Base-by-base conservation (phyloP, 1,140 invertebrate genomes). In the Drosophila micromelanica region DNA sequence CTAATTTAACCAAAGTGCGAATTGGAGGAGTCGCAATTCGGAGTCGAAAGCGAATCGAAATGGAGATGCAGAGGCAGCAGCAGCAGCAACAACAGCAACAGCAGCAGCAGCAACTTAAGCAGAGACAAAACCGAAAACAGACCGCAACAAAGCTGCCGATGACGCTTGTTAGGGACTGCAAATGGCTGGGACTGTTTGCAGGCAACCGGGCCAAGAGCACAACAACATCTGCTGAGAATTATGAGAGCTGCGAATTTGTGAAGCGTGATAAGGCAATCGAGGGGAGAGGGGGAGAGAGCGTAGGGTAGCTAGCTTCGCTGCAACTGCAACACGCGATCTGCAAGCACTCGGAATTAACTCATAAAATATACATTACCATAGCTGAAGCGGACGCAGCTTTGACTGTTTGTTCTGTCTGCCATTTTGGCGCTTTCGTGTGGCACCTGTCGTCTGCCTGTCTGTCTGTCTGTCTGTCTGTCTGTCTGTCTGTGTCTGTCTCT, bases 321-420 rank as follows among this genome's bases (percentile, higher is more conserved):
- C 74, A 76, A 75, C 71, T 81, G 78, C 78, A 89, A 82, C 84
- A 86, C 82, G 81, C 81, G 71, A 63, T 81, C 67, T 52, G 46
- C 32, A 72, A 67, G 68, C 32, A 49, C 63, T 77, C 38, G 65
- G 55, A 89, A 89, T 89, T 89, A 90, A 89, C 84, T 89, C 84
- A 89, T 89, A 89, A 89, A 89, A 89, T 89, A 89, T 89, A 89
- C 80, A 89, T 89, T 89, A 89, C 84, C 84, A 89, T 89, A 89
- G 80, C 64, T 80, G 57, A 86, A 77, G 51, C 65, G 54, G 70
- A 51, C 64, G 43, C 57, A 49, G 46, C 46, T 49, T 49, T 59
- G 38, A 35, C 56, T 60, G 64, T 82, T 75, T 80, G 56, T 82
- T 80, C 70, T 68, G 84, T 73, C 79, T 84, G 56, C 79, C 79